phyloP scores from a whole-genome alignment of 2,888 invertebrate species.

The Tetragonula carbonaria region DNA sequence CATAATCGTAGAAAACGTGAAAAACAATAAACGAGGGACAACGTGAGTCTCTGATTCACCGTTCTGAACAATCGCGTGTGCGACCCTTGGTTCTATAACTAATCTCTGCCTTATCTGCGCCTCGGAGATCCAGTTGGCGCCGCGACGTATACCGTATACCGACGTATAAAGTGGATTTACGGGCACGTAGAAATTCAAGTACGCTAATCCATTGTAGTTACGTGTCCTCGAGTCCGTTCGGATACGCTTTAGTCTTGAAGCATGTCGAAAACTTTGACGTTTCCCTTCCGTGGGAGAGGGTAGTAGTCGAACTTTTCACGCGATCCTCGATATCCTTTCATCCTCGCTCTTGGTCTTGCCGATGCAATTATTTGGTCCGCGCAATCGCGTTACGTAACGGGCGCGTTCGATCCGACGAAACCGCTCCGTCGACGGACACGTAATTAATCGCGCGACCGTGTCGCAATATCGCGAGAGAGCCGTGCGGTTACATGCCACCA shows the following conservation, averaged over 20 bases:
- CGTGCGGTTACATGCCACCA: slow-evolving; percentile 70
- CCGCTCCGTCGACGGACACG: slow-evolving; percentile 50
- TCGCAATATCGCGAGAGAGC: slow-evolving; percentile 74
- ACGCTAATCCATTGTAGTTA: not conserved
- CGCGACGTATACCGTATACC: not conserved
- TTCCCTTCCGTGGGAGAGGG: too few relatives aligned
- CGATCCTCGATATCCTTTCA: not conserved
- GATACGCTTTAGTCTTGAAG: too few relatives aligned
- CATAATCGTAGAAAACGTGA: not conserved
- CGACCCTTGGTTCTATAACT: not conserved
- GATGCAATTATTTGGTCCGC: slow-evolving; percentile 57
- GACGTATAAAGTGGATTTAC: not conserved
- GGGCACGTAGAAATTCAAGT: not conserved
- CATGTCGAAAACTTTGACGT: not conserved
- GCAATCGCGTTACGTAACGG: slow-evolving; percentile 59
- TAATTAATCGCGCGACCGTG: slow-evolving; percentile 74
- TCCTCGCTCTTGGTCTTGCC: slow-evolving; percentile 53
- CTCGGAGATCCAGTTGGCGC: not conserved
- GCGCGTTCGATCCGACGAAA: slow-evolving; percentile 60
- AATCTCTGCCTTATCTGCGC: not conserved
- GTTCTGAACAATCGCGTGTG: not conserved
- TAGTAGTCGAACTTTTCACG: not conserved
- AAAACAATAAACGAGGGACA: not conserved
- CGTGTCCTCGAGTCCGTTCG: too few relatives aligned
- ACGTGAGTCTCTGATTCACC: not conserved